Evolutionary conservation across 1,140 invertebrate species (phyloP), one percentile per base, ranked within the genome.

Genomic region (Zaprionus capensis): DNA sequence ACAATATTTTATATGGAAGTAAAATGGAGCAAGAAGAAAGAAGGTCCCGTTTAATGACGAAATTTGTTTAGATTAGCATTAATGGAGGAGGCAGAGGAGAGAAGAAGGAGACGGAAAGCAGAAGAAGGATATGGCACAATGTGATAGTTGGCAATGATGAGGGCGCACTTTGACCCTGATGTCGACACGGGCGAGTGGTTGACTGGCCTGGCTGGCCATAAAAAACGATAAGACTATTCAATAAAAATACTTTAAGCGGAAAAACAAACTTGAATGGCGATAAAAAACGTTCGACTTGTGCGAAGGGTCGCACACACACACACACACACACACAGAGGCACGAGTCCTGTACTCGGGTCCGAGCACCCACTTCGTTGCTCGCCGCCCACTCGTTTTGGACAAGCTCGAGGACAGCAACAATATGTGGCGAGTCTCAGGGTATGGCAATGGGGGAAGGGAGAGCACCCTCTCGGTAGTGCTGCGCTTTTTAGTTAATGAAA

Each of bases 61-160:
- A 92, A 92, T 92, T 92, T 92, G 91, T 91, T 92, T 91, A 87
- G 91, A 92, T 92, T 92, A 92, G 78, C 88, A 91, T 82, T 92
- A 91, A 91, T 78, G 57, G 78, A 64, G 59, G 46, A 22, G 58
- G 12, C 15, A 36, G 65, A 51, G 17, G 61, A 17, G 51, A 56
- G 51, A n/a, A 14, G 46, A 82, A 87, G 61, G 78, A 70, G 51
- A 3, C 6, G 57, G 5, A 53, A 56, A 51, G 36, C 26, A 9
- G 6, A 9, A 62, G 22, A 53, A 59, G 53, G n/a, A 46, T 17
- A 17, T 9, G 15, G 12, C 56, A 70, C 67, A 57, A 57, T 63
- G 46, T 24, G 71, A 69, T 69, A 24, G 55, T 44, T 36, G 31
- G 34, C 51, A 70, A 66, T 55, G 69, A 62, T 67, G 31, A 59